Evolutionary conservation across 2,797 vertebrate genomes (phyloP).

Genomic region (Darevskia mixta): DNA sequence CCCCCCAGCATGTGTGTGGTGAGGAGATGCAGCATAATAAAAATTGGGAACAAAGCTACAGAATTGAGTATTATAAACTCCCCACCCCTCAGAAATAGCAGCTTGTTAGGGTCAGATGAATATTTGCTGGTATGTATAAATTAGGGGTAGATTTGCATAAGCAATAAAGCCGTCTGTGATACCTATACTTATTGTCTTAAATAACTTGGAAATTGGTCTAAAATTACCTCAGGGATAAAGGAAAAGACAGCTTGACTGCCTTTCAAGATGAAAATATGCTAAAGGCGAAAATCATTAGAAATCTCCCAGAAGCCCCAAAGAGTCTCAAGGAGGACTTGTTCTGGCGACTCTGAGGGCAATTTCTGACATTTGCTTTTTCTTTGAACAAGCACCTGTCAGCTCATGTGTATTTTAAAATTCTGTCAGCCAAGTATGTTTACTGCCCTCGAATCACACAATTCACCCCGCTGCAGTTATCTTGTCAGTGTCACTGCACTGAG

Average conservation of each 20-base stretch:
- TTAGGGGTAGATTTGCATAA: conserved; percentile 13
- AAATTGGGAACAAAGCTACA: background rate
- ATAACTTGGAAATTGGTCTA: conserved; percentile 15
- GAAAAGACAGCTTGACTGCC: conserved; percentile 4
- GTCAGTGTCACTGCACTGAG: conserved; percentile 17
- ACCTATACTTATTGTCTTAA: background rate
- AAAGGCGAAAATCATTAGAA: background rate
- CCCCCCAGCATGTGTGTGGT: background rate
- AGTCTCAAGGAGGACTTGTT: background rate
- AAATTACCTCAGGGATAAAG: conserved; percentile 10
- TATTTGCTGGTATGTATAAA: conserved; percentile 11
- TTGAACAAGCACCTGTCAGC: conserved; percentile 17
- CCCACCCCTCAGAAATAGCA: background rate
- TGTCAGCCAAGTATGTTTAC: background rate
- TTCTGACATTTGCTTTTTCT: conserved; percentile 13
- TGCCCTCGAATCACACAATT: conserved; percentile 20
- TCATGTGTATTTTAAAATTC: conserved; percentile 37
- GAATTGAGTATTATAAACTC: conserved; percentile 24
- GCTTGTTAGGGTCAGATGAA: background rate
- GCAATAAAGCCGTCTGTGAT: background rate
- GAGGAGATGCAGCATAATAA: background rate
- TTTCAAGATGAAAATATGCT: conserved; percentile 31
- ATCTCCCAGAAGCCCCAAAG: conserved; percentile 7
- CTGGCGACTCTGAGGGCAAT: conserved; percentile 34
- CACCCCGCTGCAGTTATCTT: conserved; percentile 16